These are phyloP conservation scores for Emmelina monodactyla DNA, from an alignment of 2,888 invertebrate species.

Conservation along the genomic window DNA sequence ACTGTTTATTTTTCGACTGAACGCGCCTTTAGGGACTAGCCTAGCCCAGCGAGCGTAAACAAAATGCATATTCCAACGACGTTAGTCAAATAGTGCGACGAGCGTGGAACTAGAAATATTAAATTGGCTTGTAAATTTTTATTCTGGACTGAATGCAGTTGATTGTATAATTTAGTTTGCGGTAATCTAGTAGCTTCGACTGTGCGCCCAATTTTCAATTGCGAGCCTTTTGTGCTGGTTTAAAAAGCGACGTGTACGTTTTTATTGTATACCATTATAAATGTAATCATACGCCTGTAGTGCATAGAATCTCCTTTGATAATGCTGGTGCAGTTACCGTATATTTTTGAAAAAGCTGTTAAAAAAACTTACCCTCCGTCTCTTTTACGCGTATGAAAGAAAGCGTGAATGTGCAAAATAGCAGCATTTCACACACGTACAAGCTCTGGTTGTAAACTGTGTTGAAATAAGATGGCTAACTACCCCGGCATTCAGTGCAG, in stretches of 20 bases:
- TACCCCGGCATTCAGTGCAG: conserved; percentile 23
- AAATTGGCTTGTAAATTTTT: conserved; percentile 19
- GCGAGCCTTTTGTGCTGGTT: no score
- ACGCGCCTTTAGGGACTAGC: conserved; percentile 31
- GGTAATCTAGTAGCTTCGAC: conserved; percentile 37
- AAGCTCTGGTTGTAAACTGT: conserved; percentile 14
- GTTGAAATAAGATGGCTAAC: conserved; percentile 20
- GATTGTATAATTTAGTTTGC: conserved; percentile 49
- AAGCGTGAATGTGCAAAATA: background rate
- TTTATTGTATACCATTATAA: no score
- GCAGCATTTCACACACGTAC: background rate
- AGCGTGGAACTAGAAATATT: background rate
- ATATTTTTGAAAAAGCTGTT: no score
- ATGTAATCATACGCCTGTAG: no score
- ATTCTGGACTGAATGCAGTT: conserved; percentile 31
- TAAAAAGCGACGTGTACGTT: no score
- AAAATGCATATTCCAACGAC: conserved; percentile 33
- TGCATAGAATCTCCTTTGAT: no score
- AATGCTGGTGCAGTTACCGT: no score
- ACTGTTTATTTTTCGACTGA: conserved; percentile 34
- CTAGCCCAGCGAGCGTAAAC: conserved; percentile 22
- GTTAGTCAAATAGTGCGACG: conserved; percentile 21
- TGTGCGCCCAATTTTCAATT: conserved; percentile 45
- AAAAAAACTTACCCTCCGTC: no score
- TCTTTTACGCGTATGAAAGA: no score